These are phyloP conservation scores for Psix sp. DNA, from an alignment of 1,140 invertebrate species.

Conservation along the genomic window DNA sequence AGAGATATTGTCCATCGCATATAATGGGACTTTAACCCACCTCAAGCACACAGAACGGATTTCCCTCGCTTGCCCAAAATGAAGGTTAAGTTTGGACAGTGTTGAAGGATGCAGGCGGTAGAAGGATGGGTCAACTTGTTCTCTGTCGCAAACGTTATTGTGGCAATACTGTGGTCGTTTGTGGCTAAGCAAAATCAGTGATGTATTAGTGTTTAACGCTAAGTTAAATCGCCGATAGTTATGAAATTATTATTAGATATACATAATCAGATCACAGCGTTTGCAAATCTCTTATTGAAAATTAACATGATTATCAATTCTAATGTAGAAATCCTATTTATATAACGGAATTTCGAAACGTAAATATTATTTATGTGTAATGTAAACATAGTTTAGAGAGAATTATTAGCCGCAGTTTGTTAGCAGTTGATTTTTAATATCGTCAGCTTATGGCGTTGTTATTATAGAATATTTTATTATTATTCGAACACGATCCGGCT, in stretches of 20 bases:
- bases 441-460: too few relatives aligned
- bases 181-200: conserved; percentile 66
- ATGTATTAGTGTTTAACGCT: conserved; percentile 65
- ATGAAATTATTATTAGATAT: conserved; percentile 21
- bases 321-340: too few relatives aligned
- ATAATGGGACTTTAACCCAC: conserved; percentile 68
- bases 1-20: conserved; percentile 63
- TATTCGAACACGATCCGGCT: conserved; percentile 65
- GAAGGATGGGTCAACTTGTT: conserved; percentile 45
- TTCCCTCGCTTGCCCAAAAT: conserved; percentile 46
- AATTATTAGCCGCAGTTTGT: too few relatives aligned
- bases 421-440: too few relatives aligned
- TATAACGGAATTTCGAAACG: too few relatives aligned
- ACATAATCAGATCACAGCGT: too few relatives aligned
- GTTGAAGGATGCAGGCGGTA: conserved; percentile 30
- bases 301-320: too few relatives aligned
- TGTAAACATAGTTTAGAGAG: too few relatives aligned
- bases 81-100: conserved; percentile 58
- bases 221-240: conserved; percentile 45
- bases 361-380: too few relatives aligned
- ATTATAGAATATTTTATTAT: conserved; percentile 61
- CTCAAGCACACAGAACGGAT: conserved; percentile 62
- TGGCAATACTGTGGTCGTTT: conserved; percentile 53
- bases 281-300: too few relatives aligned
- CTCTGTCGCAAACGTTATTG: conserved; percentile 39